These are phyloP conservation scores for Zaprionus obscuricornis DNA, from an alignment of 2,888 invertebrate genomes.

Conservation along the genomic window DNA sequence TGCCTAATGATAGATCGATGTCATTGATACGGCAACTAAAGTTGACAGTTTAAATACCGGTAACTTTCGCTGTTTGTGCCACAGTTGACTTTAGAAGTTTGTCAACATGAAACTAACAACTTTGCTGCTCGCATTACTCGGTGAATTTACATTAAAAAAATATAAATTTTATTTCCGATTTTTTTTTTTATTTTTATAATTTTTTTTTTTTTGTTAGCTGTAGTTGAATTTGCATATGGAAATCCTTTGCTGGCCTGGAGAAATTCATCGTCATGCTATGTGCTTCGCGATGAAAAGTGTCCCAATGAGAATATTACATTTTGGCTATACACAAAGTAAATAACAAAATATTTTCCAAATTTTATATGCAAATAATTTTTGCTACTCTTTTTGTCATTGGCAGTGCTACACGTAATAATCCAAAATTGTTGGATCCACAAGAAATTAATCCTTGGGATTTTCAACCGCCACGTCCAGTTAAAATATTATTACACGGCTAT, in stretches of 20 bases:
- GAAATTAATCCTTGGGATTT: slow-evolving; percentile 69
- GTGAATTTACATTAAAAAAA: too few species aligned
- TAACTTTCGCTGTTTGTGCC: slow-evolving; percentile 38
- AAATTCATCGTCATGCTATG: slow-evolving; percentile 68
- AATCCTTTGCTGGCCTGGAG: slow-evolving; percentile 59
- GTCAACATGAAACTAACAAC: slow-evolving; percentile 36
- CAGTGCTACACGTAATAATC: slow-evolving; percentile 80
- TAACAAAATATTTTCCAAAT: background rate
- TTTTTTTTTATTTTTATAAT: too few species aligned
- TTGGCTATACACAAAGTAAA: slow-evolving; percentile 87
- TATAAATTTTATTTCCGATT: too few species aligned
- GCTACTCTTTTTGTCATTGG: background rate
- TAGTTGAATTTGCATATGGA: slow-evolving; percentile 4
- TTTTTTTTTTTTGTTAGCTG: slow-evolving; percentile 14
- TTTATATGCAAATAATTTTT: too few species aligned
- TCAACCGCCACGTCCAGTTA: slow-evolving; percentile 83
- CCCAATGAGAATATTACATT: slow-evolving; percentile 87
- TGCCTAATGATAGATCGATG: slow-evolving; percentile 42
- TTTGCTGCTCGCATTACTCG: slow-evolving; percentile 41
- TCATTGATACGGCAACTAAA: slow-evolving; percentile 44
- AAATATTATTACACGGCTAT: slow-evolving; percentile 87
- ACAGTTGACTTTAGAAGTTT: slow-evolving; percentile 51
- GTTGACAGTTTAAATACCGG: slow-evolving; percentile 54
- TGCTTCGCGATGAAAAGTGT: slow-evolving; percentile 78
- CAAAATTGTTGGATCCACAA: slow-evolving; percentile 83